These are phyloP conservation scores for Balearica regulorum DNA, from an alignment of 2,797 vertebrate genomes.

Conservation along the genomic window DNA sequence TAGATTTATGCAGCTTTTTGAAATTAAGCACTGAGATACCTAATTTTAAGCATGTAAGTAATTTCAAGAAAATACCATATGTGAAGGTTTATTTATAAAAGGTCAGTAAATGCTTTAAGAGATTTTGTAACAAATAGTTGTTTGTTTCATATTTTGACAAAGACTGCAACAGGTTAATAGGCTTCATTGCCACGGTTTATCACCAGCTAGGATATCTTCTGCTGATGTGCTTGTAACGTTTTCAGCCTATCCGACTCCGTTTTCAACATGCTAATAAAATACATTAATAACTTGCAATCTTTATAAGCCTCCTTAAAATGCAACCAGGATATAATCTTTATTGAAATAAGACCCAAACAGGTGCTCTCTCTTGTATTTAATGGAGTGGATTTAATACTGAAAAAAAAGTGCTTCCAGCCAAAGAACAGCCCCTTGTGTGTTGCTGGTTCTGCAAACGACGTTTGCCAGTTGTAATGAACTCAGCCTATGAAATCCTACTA, in stretches of 20 bases:
- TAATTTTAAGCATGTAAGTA: background rate
- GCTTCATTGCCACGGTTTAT: background rate
- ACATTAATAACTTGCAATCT: background rate
- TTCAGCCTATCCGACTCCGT: background rate
- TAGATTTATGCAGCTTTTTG: background rate
- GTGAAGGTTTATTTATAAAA: background rate
- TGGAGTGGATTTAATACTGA: background rate
- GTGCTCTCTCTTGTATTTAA: background rate
- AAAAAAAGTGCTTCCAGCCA: background rate
- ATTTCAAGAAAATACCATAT: background rate
- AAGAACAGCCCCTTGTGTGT: background rate
- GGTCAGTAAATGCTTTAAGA: background rate
- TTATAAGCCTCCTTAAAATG: conserved; percentile 10
- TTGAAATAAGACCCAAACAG: conserved; percentile 4
- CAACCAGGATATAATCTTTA: background rate
- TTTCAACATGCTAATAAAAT: background rate
- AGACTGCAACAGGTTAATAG: background rate
- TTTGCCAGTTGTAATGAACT: conserved; percentile 1
- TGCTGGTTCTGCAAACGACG: background rate
- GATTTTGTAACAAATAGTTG: background rate
- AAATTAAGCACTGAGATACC: background rate
- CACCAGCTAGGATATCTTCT: background rate
- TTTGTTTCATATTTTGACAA: background rate
- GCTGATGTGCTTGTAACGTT: background rate
- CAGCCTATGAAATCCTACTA: conserved; percentile 22